phyloP scores from a whole-genome alignment of 2,888 invertebrate genomes.

The Orgyia antiqua region DNA sequence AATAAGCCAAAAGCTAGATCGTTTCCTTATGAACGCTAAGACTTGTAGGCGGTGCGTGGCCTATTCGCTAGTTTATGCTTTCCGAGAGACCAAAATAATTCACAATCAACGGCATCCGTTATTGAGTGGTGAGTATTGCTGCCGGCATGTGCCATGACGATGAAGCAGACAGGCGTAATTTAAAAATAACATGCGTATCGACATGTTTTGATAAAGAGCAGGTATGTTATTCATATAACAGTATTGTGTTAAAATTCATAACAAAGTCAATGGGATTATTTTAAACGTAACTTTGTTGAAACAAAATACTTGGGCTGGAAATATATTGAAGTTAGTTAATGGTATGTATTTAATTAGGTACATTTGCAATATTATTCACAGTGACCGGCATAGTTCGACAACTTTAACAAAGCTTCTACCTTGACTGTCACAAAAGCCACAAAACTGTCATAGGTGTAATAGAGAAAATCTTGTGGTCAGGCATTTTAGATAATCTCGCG shows the following conservation, averaged over 20 bases:
- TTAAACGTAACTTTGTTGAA: conserved; percentile 19
- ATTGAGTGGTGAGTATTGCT: conserved; percentile 44
- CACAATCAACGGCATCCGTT: conserved; percentile 65
- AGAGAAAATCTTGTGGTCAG: too few species aligned
- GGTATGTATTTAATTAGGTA: too few species aligned
- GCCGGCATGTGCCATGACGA: conserved; percentile 31
- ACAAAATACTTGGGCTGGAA: too few species aligned
- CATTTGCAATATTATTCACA: too few species aligned
- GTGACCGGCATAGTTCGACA: too few species aligned
- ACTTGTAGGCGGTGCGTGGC: conserved; percentile 34
- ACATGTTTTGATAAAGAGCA: conserved; percentile 26
- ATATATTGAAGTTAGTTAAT: too few species aligned
- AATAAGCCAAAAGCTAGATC: conserved; percentile 29
- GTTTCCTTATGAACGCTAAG: conserved; percentile 52
- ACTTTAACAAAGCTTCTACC: too few species aligned
- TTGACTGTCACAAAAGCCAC: too few species aligned
- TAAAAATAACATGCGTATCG: conserved; percentile 32
- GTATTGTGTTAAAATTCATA: conserved; percentile 18
- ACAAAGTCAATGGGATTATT: conserved; percentile 16
- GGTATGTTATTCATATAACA: conserved; percentile 17
- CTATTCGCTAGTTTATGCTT: conserved; percentile 57
- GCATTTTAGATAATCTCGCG: conserved; percentile 23
- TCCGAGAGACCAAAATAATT: conserved; percentile 71
- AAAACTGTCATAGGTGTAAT: too few species aligned
- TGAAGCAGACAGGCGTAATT: conserved; percentile 20